Conservation (phyloP, 1,140 invertebrate genomes). For the Reticulitermes speratus region DNA sequence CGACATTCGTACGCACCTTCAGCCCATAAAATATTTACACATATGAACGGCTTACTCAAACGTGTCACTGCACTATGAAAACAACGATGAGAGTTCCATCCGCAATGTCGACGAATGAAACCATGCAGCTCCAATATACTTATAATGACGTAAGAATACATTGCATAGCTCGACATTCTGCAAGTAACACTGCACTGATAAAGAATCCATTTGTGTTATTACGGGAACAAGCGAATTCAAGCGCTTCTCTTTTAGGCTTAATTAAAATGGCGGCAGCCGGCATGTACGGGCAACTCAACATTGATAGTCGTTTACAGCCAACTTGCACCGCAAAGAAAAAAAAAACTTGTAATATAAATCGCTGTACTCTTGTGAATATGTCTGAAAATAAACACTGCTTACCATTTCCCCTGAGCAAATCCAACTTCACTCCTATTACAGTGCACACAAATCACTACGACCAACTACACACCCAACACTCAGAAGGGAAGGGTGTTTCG, state of each 20-base stretch:
- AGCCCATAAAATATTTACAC: no score
- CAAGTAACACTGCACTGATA: no score
- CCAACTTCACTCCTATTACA: conserved; percentile 8
- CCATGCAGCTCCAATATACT: background rate
- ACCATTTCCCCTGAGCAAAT: conserved; percentile 33
- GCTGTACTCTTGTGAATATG: background rate
- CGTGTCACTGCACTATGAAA: background rate
- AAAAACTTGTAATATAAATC: background rate
- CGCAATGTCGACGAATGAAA: background rate
- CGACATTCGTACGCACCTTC: no score
- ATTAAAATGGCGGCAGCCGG: conserved; percentile 40
- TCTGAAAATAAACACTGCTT: background rate
- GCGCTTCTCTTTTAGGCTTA: background rate
- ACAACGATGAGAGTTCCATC: background rate
- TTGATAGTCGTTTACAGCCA: background rate
- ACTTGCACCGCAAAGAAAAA: background rate
- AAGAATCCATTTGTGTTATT: background rate
- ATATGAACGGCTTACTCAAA: background rate
- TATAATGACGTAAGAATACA: background rate
- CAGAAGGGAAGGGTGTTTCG: conserved; percentile 35
- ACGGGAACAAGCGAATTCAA: background rate
- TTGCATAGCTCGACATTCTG: background rate
- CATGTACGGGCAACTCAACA: conserved; percentile 30
- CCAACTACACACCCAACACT: conserved; percentile 33
- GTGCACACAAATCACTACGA: conserved; percentile 32